Conservation (phyloP, 1,140 invertebrate genomes). For the Cyclina sinensis region DNA sequence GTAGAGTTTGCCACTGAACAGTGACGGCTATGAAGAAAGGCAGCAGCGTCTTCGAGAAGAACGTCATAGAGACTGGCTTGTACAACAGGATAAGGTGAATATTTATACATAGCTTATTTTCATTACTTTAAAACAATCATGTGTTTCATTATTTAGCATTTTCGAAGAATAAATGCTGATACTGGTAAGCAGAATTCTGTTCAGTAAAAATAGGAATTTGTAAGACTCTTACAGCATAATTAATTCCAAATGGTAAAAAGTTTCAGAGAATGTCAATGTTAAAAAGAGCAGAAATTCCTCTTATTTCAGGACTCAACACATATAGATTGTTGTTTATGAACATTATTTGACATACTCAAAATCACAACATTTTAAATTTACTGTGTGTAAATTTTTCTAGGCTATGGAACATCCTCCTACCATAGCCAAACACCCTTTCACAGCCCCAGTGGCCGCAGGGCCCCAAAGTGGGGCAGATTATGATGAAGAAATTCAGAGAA, state of each 20-base stretch:
- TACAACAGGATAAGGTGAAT: slow-evolving; percentile 61
- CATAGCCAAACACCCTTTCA: neutral
- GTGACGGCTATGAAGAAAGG: slow-evolving; percentile 62
- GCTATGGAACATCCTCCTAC: neutral
- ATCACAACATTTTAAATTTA: no score
- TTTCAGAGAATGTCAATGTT: no score
- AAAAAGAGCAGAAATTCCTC: no score
- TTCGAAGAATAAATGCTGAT: no score
- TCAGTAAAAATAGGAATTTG: neutral
- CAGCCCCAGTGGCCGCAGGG: slow-evolving; percentile 7
- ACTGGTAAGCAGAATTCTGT: neutral
- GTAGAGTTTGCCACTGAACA: slow-evolving; percentile 64
- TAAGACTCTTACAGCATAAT: neutral
- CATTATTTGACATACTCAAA: no score
- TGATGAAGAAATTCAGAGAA: slow-evolving; percentile 57
- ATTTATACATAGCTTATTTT: neutral
- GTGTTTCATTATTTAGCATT: no score
- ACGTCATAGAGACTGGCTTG: slow-evolving; percentile 49
- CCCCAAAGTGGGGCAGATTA: slow-evolving; percentile 53
- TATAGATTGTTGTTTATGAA: no score
- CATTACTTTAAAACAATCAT: no score
- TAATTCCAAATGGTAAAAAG: no score
- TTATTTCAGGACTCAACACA: no score
- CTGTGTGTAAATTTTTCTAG: no score
- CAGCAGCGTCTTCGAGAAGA: slow-evolving; percentile 26